Evolutionary conservation across 2,797 vertebrate species (phyloP), one percentile per base, ranked within the genome.

Genomic region (Gymnodraco acuticeps): DNA sequence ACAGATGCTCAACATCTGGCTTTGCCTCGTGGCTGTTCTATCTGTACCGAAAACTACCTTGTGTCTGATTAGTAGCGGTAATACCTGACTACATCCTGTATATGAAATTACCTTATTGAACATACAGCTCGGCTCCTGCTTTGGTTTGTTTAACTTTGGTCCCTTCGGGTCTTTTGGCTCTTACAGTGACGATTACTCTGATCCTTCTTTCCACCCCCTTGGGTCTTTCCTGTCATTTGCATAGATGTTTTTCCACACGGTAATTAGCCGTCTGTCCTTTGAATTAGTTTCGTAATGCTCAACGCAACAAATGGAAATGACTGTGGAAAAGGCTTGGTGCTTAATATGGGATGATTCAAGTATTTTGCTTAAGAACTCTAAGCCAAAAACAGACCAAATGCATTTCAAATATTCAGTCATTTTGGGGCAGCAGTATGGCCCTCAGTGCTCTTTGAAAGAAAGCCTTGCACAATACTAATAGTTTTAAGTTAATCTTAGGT

Each of bases 211-310:
- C n/a, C 1, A 3, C 52, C 56, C 66, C 77, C 62, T 61, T 17
- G 23, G 61, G 59, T 73, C 66, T 73, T 77, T 73, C 64, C 73
- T 75, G 46, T 68, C 53, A 58, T 88, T 87, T 87, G 76, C 65
- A 54, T 78, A 77, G 77, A 63, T 83, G 19, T 71, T 80, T 83
- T 79, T 85, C 50, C 54, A 5, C 3, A 31, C 7, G 9, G 80
- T 86, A 81, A 87, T 88, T 83, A 84, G 70, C 78, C 23, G 27
- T 74, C 53, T 79, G 50, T 85, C 73, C 61, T 86, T 82, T 79
- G 61, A 75, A 73, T 83, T 74, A 19, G 50, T 47, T 77, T 52
- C 61, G n/a, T 60, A 46, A 23, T 67, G 50, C 46, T 38, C 27
- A 16, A 10, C 14, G n/a, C 43, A 64, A 87, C 71, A 79, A 65